Evolutionary conservation across 2,113 vertebrate genomes (phyloP), one percentile per base, ranked within the genome.

Genomic region (Chloropsis hardwickii): DNA sequence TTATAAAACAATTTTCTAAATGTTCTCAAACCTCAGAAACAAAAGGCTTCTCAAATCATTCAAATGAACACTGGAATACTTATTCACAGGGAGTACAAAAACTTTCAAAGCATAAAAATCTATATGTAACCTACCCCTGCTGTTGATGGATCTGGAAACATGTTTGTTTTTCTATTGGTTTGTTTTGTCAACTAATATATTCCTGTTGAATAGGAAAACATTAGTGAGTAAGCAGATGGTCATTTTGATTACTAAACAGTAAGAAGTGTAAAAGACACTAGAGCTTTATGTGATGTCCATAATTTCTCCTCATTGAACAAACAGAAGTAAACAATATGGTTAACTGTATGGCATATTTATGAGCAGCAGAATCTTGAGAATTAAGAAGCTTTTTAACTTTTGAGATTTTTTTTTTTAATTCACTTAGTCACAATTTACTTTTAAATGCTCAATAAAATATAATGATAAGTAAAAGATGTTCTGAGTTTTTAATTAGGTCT

Each of bases 401-500:
- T 50, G 12, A 69, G 2, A 8, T 21, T 5, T 45, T 79, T 64
- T 45, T 28, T 87, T 81, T 39, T 18, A 56, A 89, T 60, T 64
- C 50, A 88, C 50, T 94, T 92, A 35, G 48, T 45, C 20, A 42
- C 11, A 60, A 40, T 79, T 71, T 74, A 76, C 25, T 35, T 93
- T 79, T 81, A 94, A 86, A 51, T 35, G 58, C 47, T 66, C 22
- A 77, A 42, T 8, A 37, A 62, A 65, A 88, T 67, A 53, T 53
- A 65, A 56, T 33, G 31, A 37, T 17, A 89, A 54, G 47, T 61
- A 78, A 81, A 87, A 60, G 22, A 73, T 37, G 19, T 16, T 79
- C 40, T 42, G 50, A 17, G 14, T 42, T 95, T 96, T 81, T 88
- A 94, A 94, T 95, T 48, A 64, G 18, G 33, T 91, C 29, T 94